Base-by-base conservation (phyloP, 2,113 vertebrate genomes). In the Talpa occidentalis region DNA sequence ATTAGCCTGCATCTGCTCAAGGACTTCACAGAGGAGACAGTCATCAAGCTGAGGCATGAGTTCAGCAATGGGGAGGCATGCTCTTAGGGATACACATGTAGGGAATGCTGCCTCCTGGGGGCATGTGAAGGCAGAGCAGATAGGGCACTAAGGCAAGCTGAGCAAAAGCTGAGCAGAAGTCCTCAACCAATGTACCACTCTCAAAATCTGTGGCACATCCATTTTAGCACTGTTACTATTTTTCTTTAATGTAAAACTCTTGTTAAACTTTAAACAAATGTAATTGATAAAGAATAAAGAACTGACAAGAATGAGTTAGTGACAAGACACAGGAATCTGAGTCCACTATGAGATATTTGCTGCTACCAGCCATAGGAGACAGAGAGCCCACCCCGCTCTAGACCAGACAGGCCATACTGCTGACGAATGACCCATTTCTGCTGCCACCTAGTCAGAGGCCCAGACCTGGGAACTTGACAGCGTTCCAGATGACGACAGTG, bases 401-500 rank as follows among this genome's bases (percentile, higher is more conserved):
- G 81, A 87, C 26, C 19, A 0, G 0, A 47, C 15, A 60, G 47
- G 77, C 2, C 15, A 44, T 2, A 10, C 10, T 17, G 21, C 3
- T n/a, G 26, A 35, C 8, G 21, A 85, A n/a, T 17, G 28, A 64
- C 84, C 30, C 16, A 24, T 60, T 88, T 47, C 35, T 32, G 19
- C 54, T n/a, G 1, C 35, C 17, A 44, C n/a, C 40, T 54, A 66
- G 62, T 30, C 42, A 82, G 59, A 44, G 56, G 54, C 11, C 59
- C 98, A 70, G 96, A 99, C 99, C 99, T 98, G 99, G 99, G 93
- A 99, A 99, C 95, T 99, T 99, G 40, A 99, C 98, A 12, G 99
- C 99, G 14, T 99, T 99, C 99, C 99, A 99, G 97, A 99, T 99
- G 95, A 99, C 99, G 6, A 99, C 99, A 66, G 99, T 99, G 98